phyloP scores from a whole-genome alignment of 2,888 invertebrate genomes.

The Oscheius myriophilus region DNA sequence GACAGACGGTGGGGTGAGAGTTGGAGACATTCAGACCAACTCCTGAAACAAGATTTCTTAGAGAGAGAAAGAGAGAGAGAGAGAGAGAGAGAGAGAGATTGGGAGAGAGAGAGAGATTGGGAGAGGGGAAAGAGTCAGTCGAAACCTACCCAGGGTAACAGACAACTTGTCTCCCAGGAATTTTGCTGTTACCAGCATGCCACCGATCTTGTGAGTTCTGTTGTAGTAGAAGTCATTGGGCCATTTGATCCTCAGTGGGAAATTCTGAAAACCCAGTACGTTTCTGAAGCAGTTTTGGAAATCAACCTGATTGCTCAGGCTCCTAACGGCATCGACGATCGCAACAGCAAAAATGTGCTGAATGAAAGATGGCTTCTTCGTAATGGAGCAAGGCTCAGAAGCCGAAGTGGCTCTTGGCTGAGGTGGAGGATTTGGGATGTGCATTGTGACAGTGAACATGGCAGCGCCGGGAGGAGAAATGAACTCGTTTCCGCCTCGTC shows the following conservation, averaged over 20 bases:
- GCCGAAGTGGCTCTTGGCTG: too few relatives aligned
- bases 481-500: conserved; percentile 84
- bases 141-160: conserved; percentile 26
- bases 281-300: too few relatives aligned
- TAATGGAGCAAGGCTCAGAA: conserved; percentile 75
- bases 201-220: conserved; percentile 83
- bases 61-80: conserved; percentile 16
- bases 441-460: conserved; percentile 77
- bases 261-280: conserved; percentile 70
- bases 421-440: conserved; percentile 24
- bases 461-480: conserved; percentile 89
- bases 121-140: too few relatives aligned
- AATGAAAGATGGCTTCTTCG: conserved; percentile 71
- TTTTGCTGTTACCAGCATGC: conserved; percentile 79
- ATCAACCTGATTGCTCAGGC: conserved; percentile 64
- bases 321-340: conserved; percentile 81
- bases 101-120: too few relatives aligned
- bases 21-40: conserved; percentile 89
- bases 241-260: conserved; percentile 85
- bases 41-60: conserved; percentile 74
- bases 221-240: conserved; percentile 93
- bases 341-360: conserved; percentile 89
- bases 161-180: conserved; percentile 24
- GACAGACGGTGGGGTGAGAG: conserved; percentile 84
- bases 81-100: too few relatives aligned